These are phyloP conservation scores for Lobophora halterata DNA, from an alignment of 2,888 invertebrate species.

Conservation along the genomic window DNA sequence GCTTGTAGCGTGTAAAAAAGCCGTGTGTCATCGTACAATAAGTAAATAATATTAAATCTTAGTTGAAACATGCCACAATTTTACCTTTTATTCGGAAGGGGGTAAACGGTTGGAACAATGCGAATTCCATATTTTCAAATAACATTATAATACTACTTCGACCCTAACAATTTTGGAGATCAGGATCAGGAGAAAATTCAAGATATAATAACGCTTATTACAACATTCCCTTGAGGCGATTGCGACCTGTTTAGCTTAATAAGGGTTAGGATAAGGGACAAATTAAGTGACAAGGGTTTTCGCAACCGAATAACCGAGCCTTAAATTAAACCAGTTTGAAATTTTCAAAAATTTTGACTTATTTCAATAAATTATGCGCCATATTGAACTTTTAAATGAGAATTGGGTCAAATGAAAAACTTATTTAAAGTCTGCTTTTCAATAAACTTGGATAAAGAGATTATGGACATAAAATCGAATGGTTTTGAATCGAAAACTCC, in stretches of 20 bases:
- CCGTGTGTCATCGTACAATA: no score
- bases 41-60: no score
- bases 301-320: slow-evolving; percentile 15
- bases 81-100: no score
- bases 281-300: slow-evolving; percentile 31
- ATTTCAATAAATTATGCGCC: slow-evolving; percentile 14
- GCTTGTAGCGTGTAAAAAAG: no score
- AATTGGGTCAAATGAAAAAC: slow-evolving; percentile 20
- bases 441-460: slow-evolving; percentile 20
- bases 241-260: slow-evolving; percentile 28
- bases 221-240: slow-evolving; percentile 27
- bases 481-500: slow-evolving; percentile 1
- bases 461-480: slow-evolving; percentile 10
- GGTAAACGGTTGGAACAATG: slow-evolving; percentile 7
- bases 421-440: slow-evolving; percentile 13
- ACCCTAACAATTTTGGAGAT: slow-evolving; percentile 19
- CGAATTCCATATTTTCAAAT: slow-evolving; percentile 13
- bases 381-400: slow-evolving; percentile 10
- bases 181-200: slow-evolving; percentile 18
- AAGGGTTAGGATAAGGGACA: slow-evolving; percentile 32
- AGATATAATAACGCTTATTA: slow-evolving; percentile 30
- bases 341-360: slow-evolving; percentile 11
- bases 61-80: no score
- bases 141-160: slow-evolving; percentile 19
- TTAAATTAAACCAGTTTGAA: slow-evolving; percentile 19